Base-by-base conservation (phyloP, 2,113 vertebrate species). In the Sclerurus mexicanus region DNA sequence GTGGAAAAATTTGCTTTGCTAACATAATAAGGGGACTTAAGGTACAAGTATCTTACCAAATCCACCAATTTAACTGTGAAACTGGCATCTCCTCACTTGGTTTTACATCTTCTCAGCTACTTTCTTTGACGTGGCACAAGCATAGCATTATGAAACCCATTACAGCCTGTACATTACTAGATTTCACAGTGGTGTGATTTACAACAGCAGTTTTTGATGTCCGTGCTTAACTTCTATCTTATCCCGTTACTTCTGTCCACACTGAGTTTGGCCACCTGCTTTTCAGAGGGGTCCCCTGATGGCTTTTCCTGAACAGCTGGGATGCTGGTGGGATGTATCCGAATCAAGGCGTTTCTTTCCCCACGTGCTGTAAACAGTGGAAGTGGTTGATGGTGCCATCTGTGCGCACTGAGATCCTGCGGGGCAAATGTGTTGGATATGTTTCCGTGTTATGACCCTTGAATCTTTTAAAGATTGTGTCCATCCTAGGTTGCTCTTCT, bases 1-100 rank as follows among this genome's bases (percentile, higher is more conserved):
- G 89, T 87, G 84, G 85, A 94, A 95, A 93, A 94, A 94, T 91
- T 59, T 72, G 52, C 52, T 93, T 96, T 91, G 64, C 44, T 92
- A 68, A 37, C 72, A 3, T 56, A 49, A 74, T 85, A 88, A 53
- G 72, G 49, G n/a, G 17, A 39, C 52, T 47, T 33, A 62, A 90
- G 37, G 59, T 63, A 64, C 20, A 10, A 18, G 10, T 30, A 21
- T 80, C 33, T 62, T 84, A 62, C 31, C 35, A 83, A 85, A 80
- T 90, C 27, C 71, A 66, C 58, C 74, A 53, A 62, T 89, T 91
- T 87, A 83, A 37, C 78, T 87, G 81, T 94, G 93, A 91, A 95
- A 93, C 44, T 42, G 46, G 24, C 63, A 69, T 95, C 74, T 95
- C 73, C 69, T 95, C 71, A 35, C 66, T 73, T 87, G 62, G 23